A percentile compares a stretch with the other conserved stretches of the same genome.
phyloP scores from a whole-genome alignment of 2,113 vertebrate genomes.

The Rhabdornis inornatus region DNA sequence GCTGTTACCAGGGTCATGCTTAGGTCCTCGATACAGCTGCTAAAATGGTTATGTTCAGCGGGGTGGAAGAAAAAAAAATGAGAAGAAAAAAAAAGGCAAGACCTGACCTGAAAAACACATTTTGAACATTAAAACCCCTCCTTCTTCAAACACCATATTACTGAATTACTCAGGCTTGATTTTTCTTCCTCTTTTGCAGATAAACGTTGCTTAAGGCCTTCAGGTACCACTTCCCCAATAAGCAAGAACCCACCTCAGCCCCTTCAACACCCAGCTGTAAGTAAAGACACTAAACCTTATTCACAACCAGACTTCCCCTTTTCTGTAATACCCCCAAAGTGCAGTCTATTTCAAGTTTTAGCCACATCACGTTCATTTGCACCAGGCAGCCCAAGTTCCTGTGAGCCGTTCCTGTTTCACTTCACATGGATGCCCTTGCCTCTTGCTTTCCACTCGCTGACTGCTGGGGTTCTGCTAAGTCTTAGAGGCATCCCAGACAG shows the following conservation, averaged over 20 bases:
- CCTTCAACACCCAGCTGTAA: not conserved
- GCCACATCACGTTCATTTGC: not conserved
- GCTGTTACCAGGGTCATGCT: not conserved
- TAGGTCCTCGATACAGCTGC: not conserved
- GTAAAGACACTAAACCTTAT: not conserved
- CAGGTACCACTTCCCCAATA: not conserved
- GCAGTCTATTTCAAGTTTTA: not conserved
- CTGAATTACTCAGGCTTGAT: not conserved
- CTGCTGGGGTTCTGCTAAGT: not conserved
- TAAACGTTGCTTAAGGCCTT: slow-evolving; percentile 45
- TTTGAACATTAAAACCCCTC: not conserved
- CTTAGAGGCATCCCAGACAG: not conserved
- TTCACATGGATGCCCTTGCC: rapidly evolving
- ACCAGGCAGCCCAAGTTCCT: not conserved
- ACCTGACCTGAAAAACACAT: not conserved
- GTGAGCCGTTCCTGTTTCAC: not conserved
- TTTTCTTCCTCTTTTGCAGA: slow-evolving; percentile 53
- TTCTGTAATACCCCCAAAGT: not conserved
- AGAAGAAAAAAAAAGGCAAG: not conserved
- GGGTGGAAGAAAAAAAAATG: not conserved
- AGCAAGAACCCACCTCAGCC: not conserved
- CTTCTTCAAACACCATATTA: not conserved
- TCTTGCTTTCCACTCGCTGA: not conserved
- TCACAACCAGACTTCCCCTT: not conserved
- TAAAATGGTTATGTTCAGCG: not conserved